Evolutionary conservation across 53 echinoderm and acorn worm genomes (phyloP).

Genomic region (Paracentrotus lividus): DNA sequence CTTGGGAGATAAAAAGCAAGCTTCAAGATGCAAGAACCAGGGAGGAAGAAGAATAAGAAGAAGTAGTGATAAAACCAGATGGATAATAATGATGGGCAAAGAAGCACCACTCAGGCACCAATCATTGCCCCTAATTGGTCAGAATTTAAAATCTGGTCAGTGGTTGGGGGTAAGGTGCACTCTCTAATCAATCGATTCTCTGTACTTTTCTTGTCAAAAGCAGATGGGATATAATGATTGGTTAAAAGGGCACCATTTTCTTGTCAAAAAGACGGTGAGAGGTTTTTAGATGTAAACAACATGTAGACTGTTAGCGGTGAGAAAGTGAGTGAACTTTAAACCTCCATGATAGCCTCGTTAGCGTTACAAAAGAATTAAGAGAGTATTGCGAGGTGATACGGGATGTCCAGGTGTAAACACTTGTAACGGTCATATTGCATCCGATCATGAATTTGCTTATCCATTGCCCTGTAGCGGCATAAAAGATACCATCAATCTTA

Average conservation of each 20-base stretch:
- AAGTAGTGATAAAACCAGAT: conserved; percentile 35
- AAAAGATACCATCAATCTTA: too few relatives aligned
- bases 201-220: conserved; percentile 42
- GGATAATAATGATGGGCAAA: background rate
- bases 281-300: conserved; percentile 26
- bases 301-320: conserved; percentile 19
- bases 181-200: conserved; percentile 34
- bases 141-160: conserved; percentile 54
- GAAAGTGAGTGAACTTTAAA: background rate
- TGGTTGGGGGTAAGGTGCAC: conserved; percentile 53
- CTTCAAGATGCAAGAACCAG: background rate
- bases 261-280: background rate
- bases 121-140: background rate
- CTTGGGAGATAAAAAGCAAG: background rate
- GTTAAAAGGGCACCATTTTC: too few relatives aligned
- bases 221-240: too few relatives aligned
- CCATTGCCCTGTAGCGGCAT: too few relatives aligned
- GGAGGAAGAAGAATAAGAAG: background rate
- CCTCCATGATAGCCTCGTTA: background rate
- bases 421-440: too few relatives aligned
- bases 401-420: conserved; percentile 45
- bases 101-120: background rate
- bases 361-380: background rate
- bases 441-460: too few relatives aligned
- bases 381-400: background rate